Base-by-base conservation (phyloP, 2,797 vertebrate genomes). In the Brachyrhaphis roseni region DNA sequence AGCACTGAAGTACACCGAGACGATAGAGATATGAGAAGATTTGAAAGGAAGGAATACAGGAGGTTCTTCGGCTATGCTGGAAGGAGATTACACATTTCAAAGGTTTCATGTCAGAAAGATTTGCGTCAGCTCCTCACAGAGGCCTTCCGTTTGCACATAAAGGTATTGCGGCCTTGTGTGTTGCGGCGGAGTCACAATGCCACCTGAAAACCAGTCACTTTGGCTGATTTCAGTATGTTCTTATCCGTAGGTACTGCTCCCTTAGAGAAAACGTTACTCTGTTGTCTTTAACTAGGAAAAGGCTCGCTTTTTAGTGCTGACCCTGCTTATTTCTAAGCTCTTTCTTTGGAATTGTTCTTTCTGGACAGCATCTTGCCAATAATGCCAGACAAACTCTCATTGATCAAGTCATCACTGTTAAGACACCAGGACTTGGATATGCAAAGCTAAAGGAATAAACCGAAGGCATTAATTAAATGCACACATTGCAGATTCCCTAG, bases 81-180 rank as follows among this genome's bases (percentile, higher is more conserved):
- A 90, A 92, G 76, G 84, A 89, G 91, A 94, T 93, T 92, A 94
- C 90, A 92, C 86, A 91, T 90, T 90, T 93, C 90, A 75, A 91
- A 88, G 87, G 86, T 91, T 90, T 91, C 86, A 76, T 88, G 93
- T 93, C 91, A 90, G 85, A 82, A 78, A 86, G 88, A 93, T 93
- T 90, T 88, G 92, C 80, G 87, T 91, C 88, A 80, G 83, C 84
- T 88, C 83, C 87, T 88, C 87, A 68, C 70, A 47, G 84, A 73
- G 46, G 82, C 28, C 80, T 72, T 89, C 86, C 81, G 84, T 77
- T 89, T 84, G 78, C 34, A 39, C 18, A 23, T 16, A 28, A 43
- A 46, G 68, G 41, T 13, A 28, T n/a, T 10, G 5, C 8, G 1
- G 20, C 68, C 26, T n/a, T 70, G 26, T 70, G 39, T 12, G 80